phyloP scores from a whole-genome alignment of 2,113 vertebrate genomes.

The Mesembrinibis cayennensis region DNA sequence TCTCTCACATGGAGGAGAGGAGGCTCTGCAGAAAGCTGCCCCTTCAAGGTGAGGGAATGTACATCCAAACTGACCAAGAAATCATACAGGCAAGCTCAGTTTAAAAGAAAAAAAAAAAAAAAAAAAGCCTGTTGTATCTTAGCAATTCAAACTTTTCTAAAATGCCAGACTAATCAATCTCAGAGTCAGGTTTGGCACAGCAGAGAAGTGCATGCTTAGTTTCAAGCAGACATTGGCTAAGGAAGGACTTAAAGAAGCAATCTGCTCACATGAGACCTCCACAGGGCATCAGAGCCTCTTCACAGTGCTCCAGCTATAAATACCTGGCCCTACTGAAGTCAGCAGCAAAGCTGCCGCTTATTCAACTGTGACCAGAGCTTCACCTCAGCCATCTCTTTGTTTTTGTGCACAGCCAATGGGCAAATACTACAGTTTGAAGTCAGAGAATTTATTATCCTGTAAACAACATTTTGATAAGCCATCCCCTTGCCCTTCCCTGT shows the following conservation, averaged over 20 bases:
- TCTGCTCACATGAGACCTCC: background rate
- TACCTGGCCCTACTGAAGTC: background rate
- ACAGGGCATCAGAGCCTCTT: background rate
- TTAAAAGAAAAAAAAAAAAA: no score
- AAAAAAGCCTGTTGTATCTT: background rate
- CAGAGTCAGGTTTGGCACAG: background rate
- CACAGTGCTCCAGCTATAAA: background rate
- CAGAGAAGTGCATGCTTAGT: background rate
- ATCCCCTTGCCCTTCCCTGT: slow-evolving; percentile 52
- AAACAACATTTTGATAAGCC: slow-evolving; percentile 45
- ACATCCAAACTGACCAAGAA: background rate
- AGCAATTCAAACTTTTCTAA: background rate
- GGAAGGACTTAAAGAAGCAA: background rate
- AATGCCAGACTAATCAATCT: background rate
- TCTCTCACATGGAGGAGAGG: background rate
- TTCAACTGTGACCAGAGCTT: background rate
- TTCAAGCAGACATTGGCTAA: background rate
- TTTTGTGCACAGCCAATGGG: background rate
- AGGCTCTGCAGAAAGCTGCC: background rate
- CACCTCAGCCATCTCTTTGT: background rate
- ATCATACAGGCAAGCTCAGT: background rate
- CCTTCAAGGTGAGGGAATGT: background rate
- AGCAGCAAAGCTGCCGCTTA: background rate
- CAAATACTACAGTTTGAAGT: slow-evolving; percentile 29
- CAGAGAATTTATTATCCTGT: slow-evolving; percentile 44